Evolutionary conservation across 2,888 invertebrate genomes (phyloP), one percentile per base, ranked within the genome.

Genomic region (Tineola bisselliella): DNA sequence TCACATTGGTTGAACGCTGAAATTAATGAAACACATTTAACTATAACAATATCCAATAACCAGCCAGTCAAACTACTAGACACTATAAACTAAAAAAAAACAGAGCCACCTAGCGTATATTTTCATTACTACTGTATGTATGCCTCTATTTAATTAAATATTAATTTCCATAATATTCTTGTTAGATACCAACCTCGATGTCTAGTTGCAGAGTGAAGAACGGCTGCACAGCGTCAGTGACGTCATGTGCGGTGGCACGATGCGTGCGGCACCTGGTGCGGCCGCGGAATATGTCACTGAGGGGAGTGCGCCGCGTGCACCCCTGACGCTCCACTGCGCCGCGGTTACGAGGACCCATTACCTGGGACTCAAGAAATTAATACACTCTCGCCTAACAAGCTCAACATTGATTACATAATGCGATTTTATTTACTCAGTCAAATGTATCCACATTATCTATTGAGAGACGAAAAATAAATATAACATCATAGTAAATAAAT

Each of bases 141-240:
- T n/a, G n/a, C n/a, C n/a, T n/a, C n/a, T n/a, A n/a, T n/a, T n/a
- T n/a, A n/a, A n/a, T n/a, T n/a, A n/a, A n/a, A n/a, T n/a, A n/a
- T n/a, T n/a, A n/a, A n/a, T n/a, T n/a, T n/a, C n/a, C n/a, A n/a
- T n/a, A n/a, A n/a, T n/a, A n/a, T n/a, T n/a, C n/a, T n/a, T n/a
- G 25, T 25, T 6, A 25, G 25, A 6, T 38, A 54, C 71, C 72
- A 75, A 96, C 96, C 90, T 97, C 96, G 68, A 98, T 96, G 73
- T 98, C 97, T 31, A 98, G 89, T 76, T 96, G 97, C 64, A 98
- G 88, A 0, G 97, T 97, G 77, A 97, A 97, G 87, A 98, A 98
- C 0, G 98, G 98, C 78, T 98, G 96, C 65, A 98, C 93, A 66
- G 94, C 96, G 74, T 96, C 96, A 0, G 97, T 96, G 66, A 94